Evolutionary conservation across 2,113 vertebrate genomes (phyloP).

Genomic region (Phaetusa simplex): DNA sequence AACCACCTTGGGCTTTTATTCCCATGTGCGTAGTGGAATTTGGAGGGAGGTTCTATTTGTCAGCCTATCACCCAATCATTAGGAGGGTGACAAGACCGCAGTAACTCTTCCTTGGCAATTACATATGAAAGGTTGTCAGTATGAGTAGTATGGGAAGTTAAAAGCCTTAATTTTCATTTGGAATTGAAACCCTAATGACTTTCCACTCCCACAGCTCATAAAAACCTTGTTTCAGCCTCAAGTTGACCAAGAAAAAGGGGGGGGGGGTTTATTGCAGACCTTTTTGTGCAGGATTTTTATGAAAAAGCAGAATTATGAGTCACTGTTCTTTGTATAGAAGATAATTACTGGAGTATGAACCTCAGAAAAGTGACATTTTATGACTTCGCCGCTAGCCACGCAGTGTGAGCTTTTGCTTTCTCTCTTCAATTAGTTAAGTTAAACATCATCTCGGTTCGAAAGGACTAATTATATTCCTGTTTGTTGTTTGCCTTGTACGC

Average conservation of each 20-base stretch:
- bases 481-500: neutral
- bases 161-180: conserved; percentile 50
- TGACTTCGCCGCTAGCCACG: neutral
- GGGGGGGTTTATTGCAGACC: neutral
- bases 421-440: conserved; percentile 30
- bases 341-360: conserved; percentile 22
- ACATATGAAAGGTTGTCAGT: conserved; percentile 45
- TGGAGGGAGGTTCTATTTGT: conserved; percentile 44
- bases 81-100: conserved; percentile 27
- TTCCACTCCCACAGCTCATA: conserved; percentile 27
- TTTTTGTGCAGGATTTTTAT: neutral
- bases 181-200: conserved; percentile 34
- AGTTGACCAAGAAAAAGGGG: conserved; percentile 29
- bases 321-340: conserved; percentile 34
- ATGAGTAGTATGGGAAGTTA: conserved; percentile 28
- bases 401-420: neutral
- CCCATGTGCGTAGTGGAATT: neutral
- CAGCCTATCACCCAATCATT: neutral
- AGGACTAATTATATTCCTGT: conserved; percentile 13
- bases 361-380: conserved; percentile 32
- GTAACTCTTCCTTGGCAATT: conserved; percentile 59
- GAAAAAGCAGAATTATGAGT: conserved; percentile 31
- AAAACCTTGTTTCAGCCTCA: conserved; percentile 22
- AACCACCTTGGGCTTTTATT: conserved; percentile 32
- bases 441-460: conserved; percentile 27